These are phyloP conservation scores for Bombus confusus DNA, from an alignment of 1,140 invertebrate species.

Conservation along the genomic window DNA sequence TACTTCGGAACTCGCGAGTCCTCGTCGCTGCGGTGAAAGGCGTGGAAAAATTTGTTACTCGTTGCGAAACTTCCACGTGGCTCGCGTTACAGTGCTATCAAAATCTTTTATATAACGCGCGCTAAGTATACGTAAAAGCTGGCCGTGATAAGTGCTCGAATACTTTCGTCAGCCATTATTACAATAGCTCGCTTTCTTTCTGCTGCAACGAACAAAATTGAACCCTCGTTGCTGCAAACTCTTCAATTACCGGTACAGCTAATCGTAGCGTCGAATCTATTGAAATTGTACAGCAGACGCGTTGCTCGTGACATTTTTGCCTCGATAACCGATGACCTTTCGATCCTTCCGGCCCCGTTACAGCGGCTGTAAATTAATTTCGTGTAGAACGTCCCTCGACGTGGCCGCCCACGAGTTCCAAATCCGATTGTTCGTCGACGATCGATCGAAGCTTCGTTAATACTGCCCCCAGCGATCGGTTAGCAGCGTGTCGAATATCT, in stretches of 20 bases:
- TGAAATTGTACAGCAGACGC: background rate
- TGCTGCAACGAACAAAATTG: too few relatives aligned
- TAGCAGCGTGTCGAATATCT: conserved; percentile 23
- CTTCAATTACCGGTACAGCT: background rate
- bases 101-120: too few relatives aligned
- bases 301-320: background rate
- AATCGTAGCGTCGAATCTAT: background rate
- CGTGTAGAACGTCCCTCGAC: conserved; percentile 27
- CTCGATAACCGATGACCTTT: conserved; percentile 34
- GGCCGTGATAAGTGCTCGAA: too few relatives aligned
- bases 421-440: conserved; percentile 43
- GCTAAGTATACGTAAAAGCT: too few relatives aligned
- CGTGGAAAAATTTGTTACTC: background rate
- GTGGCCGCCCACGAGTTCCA: conserved; percentile 20
- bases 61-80: background rate
- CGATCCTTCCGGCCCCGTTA: conserved; percentile 39
- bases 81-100: background rate
- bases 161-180: too few relatives aligned
- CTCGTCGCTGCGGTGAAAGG: conserved; percentile 22
- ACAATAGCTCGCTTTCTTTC: too few relatives aligned
- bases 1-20: background rate
- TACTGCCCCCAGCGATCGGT: conserved; percentile 1
- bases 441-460: conserved; percentile 34
- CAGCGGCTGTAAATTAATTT: conserved; percentile 48
- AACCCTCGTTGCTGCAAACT: background rate